Evolutionary conservation across 2,888 invertebrate genomes (phyloP).

Genomic region (Chesias legatella): DNA sequence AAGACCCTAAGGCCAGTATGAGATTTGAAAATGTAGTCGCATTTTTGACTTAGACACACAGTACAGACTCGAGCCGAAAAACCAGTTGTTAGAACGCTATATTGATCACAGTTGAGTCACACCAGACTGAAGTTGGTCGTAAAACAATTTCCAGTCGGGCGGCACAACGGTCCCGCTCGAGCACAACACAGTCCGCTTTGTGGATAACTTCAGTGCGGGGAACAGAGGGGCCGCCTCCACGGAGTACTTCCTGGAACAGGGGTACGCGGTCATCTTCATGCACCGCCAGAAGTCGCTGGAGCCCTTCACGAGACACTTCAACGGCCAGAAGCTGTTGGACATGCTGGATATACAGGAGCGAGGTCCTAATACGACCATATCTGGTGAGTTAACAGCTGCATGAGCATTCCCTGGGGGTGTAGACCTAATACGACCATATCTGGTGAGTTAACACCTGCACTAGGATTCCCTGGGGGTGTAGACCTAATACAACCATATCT

Average conservation of each 20-base stretch:
- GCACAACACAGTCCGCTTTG: constrained; percentile 97
- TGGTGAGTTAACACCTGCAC: too few species aligned
- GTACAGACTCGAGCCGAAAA: too few species aligned
- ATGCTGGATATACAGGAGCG: constrained; percentile 85
- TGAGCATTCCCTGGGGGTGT: too few species aligned
- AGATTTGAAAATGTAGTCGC: too few species aligned
- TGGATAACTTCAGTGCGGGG: constrained; percentile 99
- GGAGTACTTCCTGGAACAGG: constrained; percentile 93
- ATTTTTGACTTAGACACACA: too few species aligned
- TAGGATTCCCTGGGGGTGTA: too few species aligned
- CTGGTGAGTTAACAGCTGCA: constrained; percentile 74
- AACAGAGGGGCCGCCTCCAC: constrained; percentile 96
- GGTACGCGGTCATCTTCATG: constrained; percentile 96
- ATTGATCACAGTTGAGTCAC: too few species aligned
- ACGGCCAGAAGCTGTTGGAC: constrained; percentile 87
- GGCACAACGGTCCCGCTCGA: constrained; percentile 98
- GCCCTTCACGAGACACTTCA: constrained; percentile 94
- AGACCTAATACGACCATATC: too few species aligned
- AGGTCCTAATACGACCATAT: constrained; percentile 83
- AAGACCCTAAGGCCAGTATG: too few species aligned
- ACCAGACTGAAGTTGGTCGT: too few species aligned
- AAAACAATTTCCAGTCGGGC: constrained; percentile 85
- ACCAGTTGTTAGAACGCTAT: too few species aligned
- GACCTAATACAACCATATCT: too few species aligned
- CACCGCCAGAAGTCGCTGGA: constrained; percentile 93